Evolutionary conservation across 2,113 vertebrate species (phyloP), one percentile per base, ranked within the genome.

Genomic region (Paradoxurus hermaphroditus): DNA sequence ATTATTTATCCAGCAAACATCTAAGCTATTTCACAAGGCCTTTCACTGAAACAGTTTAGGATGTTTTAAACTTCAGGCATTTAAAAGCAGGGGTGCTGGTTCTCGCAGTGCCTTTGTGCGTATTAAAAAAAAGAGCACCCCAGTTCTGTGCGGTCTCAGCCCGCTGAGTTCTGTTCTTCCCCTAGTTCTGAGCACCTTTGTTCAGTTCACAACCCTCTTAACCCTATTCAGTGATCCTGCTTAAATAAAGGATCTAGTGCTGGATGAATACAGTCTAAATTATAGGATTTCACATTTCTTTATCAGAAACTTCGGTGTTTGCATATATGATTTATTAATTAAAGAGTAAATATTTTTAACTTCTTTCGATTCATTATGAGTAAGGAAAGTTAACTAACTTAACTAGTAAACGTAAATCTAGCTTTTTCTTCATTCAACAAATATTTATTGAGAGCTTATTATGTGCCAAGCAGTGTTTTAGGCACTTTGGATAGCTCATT

Each of bases 351-450:
- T 79, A 7, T 41, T 65, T 44, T 67, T 46, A 31, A 65, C 12
- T 65, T 31, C 13, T 87, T 75, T 29, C 67, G 29, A n/a, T 79
- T 91, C 29, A 53, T 75, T 10, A 56, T 70, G 19, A 92, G 25
- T 79, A 81, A 63, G 27, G 27, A 86, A 91, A 82, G 15, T n/a
- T n/a, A n/a, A n/a, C n/a, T n/a, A n/a, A n/a, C n/a, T n/a, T n/a
- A n/a, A 70, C 16, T 73, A 62, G 68, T 73, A 51, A 93, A 79
- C 10, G 29, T 67, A 73, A 67, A 44, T 91, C 44, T 53, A 19
- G 34, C 49, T 29, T 93, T 95, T 92, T 91, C 90, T 93, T 79
- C 62, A 78, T 95, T 88, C n/a, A 79, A 3, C 16, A 73, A 16
- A 51, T 44, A 83, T 2, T 56, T 92, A 23, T 53, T 68, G 53